Conservation (phyloP, 1,140 invertebrate genomes). For the Hormaphis cornu region DNA sequence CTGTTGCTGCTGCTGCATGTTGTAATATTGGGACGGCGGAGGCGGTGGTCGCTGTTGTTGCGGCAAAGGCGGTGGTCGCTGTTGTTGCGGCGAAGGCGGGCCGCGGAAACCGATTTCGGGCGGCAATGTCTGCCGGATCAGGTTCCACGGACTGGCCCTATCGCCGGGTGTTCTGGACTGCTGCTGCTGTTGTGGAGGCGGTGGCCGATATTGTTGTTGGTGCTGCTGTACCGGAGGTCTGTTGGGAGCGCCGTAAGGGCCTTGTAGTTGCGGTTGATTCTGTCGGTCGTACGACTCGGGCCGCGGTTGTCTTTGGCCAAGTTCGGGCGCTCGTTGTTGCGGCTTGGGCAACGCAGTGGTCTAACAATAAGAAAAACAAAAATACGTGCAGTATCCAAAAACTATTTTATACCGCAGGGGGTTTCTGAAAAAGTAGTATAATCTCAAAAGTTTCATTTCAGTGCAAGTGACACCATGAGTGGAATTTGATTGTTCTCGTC, state of each 20-base stretch:
- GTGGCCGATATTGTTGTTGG: not conserved
- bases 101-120: not conserved
- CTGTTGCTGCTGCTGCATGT: not conserved
- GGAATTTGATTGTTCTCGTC: no score
- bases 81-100: not conserved
- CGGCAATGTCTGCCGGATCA: not conserved
- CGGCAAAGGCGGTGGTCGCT: not conserved
- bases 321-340: not conserved
- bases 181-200: not conserved
- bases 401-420: not conserved
- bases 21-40: not conserved
- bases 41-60: not conserved
- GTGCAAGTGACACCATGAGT: no score
- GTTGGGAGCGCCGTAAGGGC: not conserved
- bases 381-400: not conserved
- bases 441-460: no score
- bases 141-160: not conserved
- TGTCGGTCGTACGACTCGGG: not conserved
- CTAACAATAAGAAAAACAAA: constrained; percentile 10
- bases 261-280: not conserved
- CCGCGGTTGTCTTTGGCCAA: not conserved
- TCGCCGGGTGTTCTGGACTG: not conserved
- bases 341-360: not conserved
- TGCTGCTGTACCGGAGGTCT: not conserved
- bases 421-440: no score